Conservation (phyloP, 2,113 vertebrate genomes). For the Narcine bancroftii region DNA sequence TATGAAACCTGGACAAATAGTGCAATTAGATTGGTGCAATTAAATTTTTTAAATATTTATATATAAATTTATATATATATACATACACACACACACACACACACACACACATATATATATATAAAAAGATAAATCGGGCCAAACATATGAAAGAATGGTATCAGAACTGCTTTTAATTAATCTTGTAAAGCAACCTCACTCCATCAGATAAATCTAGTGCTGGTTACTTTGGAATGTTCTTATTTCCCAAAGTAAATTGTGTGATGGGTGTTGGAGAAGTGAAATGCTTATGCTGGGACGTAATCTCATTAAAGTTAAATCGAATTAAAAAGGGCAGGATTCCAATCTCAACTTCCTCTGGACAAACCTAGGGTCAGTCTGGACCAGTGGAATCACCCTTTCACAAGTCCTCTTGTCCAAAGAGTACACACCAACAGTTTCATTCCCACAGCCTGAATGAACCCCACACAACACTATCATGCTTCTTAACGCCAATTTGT, state of each 20-base stretch:
- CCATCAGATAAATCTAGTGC: neutral
- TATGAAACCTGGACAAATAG: too few relatives aligned
- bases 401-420: neutral
- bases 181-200: neutral
- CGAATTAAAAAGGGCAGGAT: neutral
- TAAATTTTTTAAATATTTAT: too few relatives aligned
- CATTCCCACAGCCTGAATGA: too few relatives aligned
- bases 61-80: too few relatives aligned
- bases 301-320: neutral
- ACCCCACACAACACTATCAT: too few relatives aligned
- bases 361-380: neutral
- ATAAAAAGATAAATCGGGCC: neutral
- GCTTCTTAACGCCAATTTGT: too few relatives aligned
- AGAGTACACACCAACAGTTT: too few relatives aligned
- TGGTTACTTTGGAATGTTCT: neutral
- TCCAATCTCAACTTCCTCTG: neutral
- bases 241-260: neutral
- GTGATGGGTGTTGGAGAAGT: neutral
- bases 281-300: neutral
- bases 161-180: slow-evolving; percentile 6
- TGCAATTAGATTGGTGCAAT: too few relatives aligned
- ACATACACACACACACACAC: too few relatives aligned
- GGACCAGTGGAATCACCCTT: neutral
- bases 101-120: too few relatives aligned
- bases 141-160: neutral